Evolutionary conservation across 2,797 vertebrate species (phyloP).

Genomic region (Aulostomus chinensis): DNA sequence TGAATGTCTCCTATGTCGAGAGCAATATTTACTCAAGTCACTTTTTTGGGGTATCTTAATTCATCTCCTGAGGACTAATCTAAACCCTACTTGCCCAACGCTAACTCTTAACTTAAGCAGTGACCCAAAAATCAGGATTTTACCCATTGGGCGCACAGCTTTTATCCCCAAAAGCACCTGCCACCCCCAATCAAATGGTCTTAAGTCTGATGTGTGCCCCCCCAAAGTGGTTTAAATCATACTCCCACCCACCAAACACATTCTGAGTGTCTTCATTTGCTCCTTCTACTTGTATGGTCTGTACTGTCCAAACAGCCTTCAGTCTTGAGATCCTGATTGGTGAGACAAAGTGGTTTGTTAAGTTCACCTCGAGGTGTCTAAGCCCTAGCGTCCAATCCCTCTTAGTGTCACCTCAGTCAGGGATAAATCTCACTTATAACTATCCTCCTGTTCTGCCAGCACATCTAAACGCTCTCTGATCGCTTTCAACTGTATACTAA

Average conservation of each 20-base stretch:
- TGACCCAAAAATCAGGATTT: too few species aligned
- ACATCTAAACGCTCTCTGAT: conserved; percentile 65
- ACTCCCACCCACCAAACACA: neutral
- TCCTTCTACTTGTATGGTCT: neutral
- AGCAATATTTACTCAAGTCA: too few species aligned
- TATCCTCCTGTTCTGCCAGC: conserved; percentile 59
- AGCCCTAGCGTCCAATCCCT: conserved; percentile 59
- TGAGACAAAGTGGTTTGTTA: conserved; percentile 25
- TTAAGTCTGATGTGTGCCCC: too few species aligned
- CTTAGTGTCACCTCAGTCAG: conserved; percentile 64
- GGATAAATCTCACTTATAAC: conserved; percentile 76
- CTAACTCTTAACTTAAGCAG: too few species aligned
- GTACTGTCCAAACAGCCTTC: conserved; percentile 8
- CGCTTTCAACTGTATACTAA: conserved; percentile 67
- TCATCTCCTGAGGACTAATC: too few species aligned
- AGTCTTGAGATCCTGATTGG: conserved; percentile 21
- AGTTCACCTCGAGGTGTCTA: conserved; percentile 57
- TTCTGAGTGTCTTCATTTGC: neutral
- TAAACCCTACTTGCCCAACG: too few species aligned
- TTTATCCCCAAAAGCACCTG: too few species aligned
- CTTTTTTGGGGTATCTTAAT: too few species aligned
- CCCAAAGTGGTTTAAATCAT: too few species aligned
- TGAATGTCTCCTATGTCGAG: too few species aligned
- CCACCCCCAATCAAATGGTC: too few species aligned
- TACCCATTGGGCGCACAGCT: too few species aligned